Conservation (phyloP, 2,797 vertebrate species). For the Micromesistius poutassou region DNA sequence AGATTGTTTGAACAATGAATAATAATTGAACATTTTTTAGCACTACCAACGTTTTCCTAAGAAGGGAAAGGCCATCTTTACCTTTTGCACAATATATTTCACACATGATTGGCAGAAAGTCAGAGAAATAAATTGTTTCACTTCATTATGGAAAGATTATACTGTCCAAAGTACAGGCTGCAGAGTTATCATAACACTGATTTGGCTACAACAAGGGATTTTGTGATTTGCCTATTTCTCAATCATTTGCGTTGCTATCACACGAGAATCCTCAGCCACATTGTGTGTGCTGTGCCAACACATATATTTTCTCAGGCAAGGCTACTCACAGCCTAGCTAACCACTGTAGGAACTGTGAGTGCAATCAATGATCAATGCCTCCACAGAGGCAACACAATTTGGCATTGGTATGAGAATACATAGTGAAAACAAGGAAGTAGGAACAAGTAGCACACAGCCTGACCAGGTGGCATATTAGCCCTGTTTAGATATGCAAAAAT, state of each 20-base stretch:
- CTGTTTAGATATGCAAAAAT: neutral
- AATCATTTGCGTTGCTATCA: constrained; percentile 44
- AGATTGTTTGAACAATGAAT: neutral
- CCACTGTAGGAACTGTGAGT: neutral
- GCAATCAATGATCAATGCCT: constrained; percentile 44
- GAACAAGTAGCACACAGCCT: neutral
- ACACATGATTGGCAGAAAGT: constrained; percentile 1
- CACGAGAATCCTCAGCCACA: constrained; percentile 11
- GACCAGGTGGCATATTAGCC: neutral
- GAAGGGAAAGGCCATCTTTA: neutral
- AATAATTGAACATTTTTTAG: neutral
- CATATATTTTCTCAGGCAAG: neutral
- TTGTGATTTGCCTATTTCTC: constrained; percentile 20
- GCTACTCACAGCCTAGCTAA: neutral
- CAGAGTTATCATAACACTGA: constrained; percentile 12
- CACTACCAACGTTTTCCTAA: neutral
- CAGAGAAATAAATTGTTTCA: neutral
- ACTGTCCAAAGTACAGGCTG: neutral
- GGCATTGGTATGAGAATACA: constrained; percentile 43
- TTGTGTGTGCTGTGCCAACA: neutral
- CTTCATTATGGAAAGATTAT: neutral
- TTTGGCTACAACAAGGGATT: constrained; percentile 16
- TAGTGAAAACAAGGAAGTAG: constrained; percentile 1
- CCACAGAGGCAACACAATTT: constrained; percentile 42
- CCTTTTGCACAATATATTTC: neutral